Evolutionary conservation across 2,797 vertebrate species (phyloP), one percentile per base, ranked within the genome.

Genomic region (Leptodactylus fallax): DNA sequence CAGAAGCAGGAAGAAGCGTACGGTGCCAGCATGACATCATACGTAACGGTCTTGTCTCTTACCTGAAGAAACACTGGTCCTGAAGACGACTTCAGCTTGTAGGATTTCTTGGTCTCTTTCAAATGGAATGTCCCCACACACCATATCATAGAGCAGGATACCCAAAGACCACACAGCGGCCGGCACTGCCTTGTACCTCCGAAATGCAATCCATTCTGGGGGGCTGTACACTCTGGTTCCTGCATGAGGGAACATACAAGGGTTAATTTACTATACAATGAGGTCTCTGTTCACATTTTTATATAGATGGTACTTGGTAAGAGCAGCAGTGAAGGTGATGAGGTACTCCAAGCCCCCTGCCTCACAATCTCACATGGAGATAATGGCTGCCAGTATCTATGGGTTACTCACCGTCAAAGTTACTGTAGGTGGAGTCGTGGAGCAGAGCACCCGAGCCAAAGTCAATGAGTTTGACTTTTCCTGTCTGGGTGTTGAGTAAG

Each of bases 101-200:
- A 90, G 85, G 25, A 92, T 92, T 55, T 92, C 92, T 13, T 91
- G 89, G 2, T 92, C 97, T 0, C 97, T 97, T 87, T 99, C 97
- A 0, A 99, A 99, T 0, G 98, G 98, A 90, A 99, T 96, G 83
- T 99, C 98, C 0, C 98, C 98, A 0, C 98, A 99, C 65, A 99
- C 98, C 98, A 99, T 99, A 87, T 92, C 92, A 3, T 91, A 92
- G 0, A 92, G 87, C 55, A 92, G 83, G 63, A 92, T 85, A 0
- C 92, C 92, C 14, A 92, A 78, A 0, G 92, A 91, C 92, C 92
- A 92, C 25, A 92, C 91, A 0, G 92, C 88, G 10, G 92, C 92
- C 4, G 92, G 87, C 6, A 86, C 27, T 17, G 91, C 91, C 16
- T 91, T 89, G 67, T 92, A 92, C 13, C 78, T 83, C 58, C 87